Evolutionary conservation across 2,888 invertebrate species (phyloP).

Genomic region (Unio delphinus): DNA sequence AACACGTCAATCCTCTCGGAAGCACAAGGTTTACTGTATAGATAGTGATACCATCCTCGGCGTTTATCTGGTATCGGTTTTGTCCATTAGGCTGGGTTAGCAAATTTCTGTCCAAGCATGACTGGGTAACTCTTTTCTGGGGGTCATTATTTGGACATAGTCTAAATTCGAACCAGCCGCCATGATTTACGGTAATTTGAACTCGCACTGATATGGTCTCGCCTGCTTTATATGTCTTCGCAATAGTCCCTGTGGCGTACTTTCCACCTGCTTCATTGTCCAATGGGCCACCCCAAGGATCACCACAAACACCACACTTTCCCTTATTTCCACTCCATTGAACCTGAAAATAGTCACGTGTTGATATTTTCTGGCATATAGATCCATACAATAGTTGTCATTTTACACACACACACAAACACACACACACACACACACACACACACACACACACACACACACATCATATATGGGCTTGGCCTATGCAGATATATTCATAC

Average conservation of each 20-base stretch:
- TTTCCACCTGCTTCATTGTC: slow-evolving; percentile 60
- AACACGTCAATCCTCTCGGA: slow-evolving; percentile 27
- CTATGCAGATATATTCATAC: too few relatives aligned
- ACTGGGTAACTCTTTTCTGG: slow-evolving; percentile 33
- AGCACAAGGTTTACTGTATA: slow-evolving; percentile 19
- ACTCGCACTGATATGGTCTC: slow-evolving; percentile 48
- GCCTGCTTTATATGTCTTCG: slow-evolving; percentile 48
- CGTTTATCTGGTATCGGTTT: slow-evolving; percentile 7
- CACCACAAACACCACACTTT: slow-evolving; percentile 91
- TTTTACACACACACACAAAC: too few relatives aligned
- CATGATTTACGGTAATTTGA: slow-evolving; percentile 62
- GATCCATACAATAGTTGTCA: too few relatives aligned
- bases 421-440: too few relatives aligned
- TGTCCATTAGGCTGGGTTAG: slow-evolving; percentile 20
- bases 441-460: too few relatives aligned
- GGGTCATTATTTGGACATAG: slow-evolving; percentile 47
- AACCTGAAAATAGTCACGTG: slow-evolving; percentile 13
- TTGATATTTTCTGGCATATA: not conserved
- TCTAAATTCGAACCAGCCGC: slow-evolving; percentile 64
- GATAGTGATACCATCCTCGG: slow-evolving; percentile 9
- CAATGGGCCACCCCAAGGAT: slow-evolving; percentile 76
- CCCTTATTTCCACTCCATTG: slow-evolving; percentile 73
- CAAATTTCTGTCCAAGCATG: slow-evolving; percentile 35
- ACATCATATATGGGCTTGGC: too few relatives aligned
- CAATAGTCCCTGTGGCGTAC: slow-evolving; percentile 55